These are phyloP conservation scores for Paratrypauchen microcephalus DNA, from an alignment of 2,797 vertebrate genomes.

Conservation along the genomic window DNA sequence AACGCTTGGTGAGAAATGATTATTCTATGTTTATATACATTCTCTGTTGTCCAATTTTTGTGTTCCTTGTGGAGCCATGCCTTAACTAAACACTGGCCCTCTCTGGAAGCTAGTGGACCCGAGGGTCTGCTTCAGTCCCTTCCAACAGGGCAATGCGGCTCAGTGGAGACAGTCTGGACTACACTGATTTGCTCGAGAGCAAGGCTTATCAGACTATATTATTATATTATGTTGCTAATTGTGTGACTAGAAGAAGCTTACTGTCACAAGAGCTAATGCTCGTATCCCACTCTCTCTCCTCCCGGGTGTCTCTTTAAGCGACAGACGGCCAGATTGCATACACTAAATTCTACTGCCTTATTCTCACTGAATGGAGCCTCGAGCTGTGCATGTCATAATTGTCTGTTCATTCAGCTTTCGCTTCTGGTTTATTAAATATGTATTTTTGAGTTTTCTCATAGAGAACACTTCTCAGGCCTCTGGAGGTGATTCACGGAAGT, in stretches of 20 bases:
- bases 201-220: no score
- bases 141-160: no score
- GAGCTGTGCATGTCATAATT: constrained; percentile 12
- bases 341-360: constrained; percentile 48
- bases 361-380: constrained; percentile 28
- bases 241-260: constrained; percentile 48
- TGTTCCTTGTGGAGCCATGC: no score
- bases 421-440: not conserved
- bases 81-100: no score
- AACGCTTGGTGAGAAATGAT: no score
- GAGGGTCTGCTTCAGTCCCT: no score
- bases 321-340: constrained; percentile 53
- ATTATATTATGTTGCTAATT: constrained; percentile 40
- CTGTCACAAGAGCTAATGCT: constrained; percentile 51
- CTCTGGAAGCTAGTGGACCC: no score
- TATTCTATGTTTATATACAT: no score
- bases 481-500: not conserved
- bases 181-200: no score
- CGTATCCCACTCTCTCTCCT: constrained; percentile 41
- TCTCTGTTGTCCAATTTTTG: no score
- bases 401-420: constrained; percentile 8
- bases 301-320: constrained; percentile 47
- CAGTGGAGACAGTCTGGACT: no score
- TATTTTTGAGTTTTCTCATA: constrained; percentile 1
- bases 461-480: not conserved